Conservation (phyloP, 1,140 invertebrate genomes). For the Drosophila ogumai region DNA sequence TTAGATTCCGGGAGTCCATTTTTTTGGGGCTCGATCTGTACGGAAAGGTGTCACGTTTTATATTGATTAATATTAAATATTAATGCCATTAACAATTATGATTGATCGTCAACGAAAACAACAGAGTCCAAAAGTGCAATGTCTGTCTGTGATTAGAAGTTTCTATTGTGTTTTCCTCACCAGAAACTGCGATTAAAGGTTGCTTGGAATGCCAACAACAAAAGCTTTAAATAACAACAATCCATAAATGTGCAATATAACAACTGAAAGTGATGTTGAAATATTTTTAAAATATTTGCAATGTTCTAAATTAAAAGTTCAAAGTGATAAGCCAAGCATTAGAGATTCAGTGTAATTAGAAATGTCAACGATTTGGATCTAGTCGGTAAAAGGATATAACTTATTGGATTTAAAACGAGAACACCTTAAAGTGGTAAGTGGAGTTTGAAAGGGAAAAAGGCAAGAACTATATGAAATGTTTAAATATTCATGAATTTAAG, state of each 20-base stretch:
- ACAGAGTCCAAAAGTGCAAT: slow-evolving; percentile 76
- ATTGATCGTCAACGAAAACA: slow-evolving; percentile 19
- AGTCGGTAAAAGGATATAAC: slow-evolving; percentile 25
- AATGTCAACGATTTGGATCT: slow-evolving; percentile 44
- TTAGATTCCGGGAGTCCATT: slow-evolving; percentile 2
- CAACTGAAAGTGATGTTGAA: slow-evolving; percentile 34
- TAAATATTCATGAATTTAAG: neutral
- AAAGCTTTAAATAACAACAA: slow-evolving; percentile 60
- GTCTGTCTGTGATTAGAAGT: slow-evolving; percentile 69
- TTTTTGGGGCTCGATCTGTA: neutral
- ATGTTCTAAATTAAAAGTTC: slow-evolving; percentile 13
- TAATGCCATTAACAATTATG: slow-evolving; percentile 26
- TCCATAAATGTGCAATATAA: slow-evolving; percentile 67
- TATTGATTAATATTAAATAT: neutral
- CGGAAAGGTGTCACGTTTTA: slow-evolving; percentile 1
- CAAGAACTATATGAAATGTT: neutral
- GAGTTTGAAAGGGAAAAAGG: neutral
- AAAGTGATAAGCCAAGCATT: slow-evolving; percentile 25
- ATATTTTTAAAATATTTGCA: slow-evolving; percentile 48
- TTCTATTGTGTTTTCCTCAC: slow-evolving; percentile 73
- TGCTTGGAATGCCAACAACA: slow-evolving; percentile 13
- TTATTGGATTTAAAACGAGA: slow-evolving; percentile 52
- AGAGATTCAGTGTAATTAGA: slow-evolving; percentile 27
- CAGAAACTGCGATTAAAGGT: slow-evolving; percentile 54
- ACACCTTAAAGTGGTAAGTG: slow-evolving; percentile 54